Base-by-base conservation (phyloP, 2,888 invertebrate species). In the Gasteruption jaculator region DNA sequence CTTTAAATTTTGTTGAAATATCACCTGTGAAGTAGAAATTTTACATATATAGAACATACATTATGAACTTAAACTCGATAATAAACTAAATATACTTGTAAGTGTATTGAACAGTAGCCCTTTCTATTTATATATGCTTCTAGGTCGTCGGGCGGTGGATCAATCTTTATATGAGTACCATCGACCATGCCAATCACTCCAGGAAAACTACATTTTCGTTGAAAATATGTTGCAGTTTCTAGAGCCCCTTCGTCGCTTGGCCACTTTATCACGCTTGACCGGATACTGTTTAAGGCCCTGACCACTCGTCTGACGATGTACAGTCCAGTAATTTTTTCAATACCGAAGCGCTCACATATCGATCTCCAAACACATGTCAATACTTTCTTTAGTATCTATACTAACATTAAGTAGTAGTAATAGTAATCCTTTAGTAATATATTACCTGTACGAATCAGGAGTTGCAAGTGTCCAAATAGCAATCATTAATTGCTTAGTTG, bases 91-190 rank as follows among this genome's bases (percentile, higher is more conserved):
- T 11, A 6, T 36, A 35, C 41, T 22, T 45, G 41, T 16, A 44
- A 36, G 5, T 41, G 35, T 26, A 45, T 37, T 5, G 41, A 41
- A 16, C 38, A 11, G 5, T 30, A 36, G 10, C 33, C 41, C 21
- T 45, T 45, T 19, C 45, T 5, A 11, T 45, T 45, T 6, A 41
- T 25, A 10, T 41, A 45, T 1, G 36, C 31, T 14, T 41, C 30
- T 4, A 26, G 10, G 20, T 45, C 5, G 2, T 32, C 37, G 3
- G 14, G n/a, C 1, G 37, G 34, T 24, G 41, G 36, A 14, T 18
- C 26, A 7, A 45, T 45, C 7, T 11, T 41, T 3, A 43, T 18
- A n/a, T n/a, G n/a, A n/a, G n/a, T n/a, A n/a, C n/a, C n/a, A n/a
- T n/a, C n/a, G n/a, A n/a, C n/a, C n/a, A n/a, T n/a, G n/a, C n/a